Evolutionary conservation across 2,888 invertebrate species (phyloP), one percentile per base, ranked within the genome.

Genomic region (Trissolcus japonicus): DNA sequence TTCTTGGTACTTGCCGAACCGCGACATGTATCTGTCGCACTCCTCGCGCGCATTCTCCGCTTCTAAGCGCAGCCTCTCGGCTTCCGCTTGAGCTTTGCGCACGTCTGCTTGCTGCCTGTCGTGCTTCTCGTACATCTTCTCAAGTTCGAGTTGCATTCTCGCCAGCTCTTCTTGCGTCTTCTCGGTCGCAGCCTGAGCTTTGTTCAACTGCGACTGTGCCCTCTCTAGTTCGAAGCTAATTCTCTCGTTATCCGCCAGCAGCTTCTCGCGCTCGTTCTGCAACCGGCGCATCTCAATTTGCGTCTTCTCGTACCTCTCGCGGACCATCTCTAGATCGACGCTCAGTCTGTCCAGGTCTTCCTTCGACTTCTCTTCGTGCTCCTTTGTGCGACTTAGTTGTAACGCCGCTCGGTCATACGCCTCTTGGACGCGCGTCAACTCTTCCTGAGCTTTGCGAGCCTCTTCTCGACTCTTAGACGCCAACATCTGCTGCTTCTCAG

Each of bases 151-250:
- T 86, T 96, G 95, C 83, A 96, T 92, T 83, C 96, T 92, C 0
- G 95, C 94, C 82, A 95, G 92, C 90, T 97, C 97, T 87, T 97
- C 97, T 87, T 96, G 96, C 61, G 95, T 94, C 85, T 96, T 96
- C 86, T 97, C 97, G 77, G 96, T 94, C 6, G 94, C 93, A 11
- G 94, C 94, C 86, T 95, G 95, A 11, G 95, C 94, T 90, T 97
- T 97, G 79, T 93, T 94, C 83, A 94, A 93, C 86, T 96, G 96
- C 71, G 95, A 94, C 90, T 96, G 96, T 0, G 96, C 94, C 78
- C 97, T 91, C 82, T 97, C 97, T 78, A 95, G 90, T 89, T 96
- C 96, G 83, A 96, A 97, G 83, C 95, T 94, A 78, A 96, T 90
- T 62, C 96, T 91, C 88, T 97, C 96, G 84, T 94, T 93, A 85